Conservation (phyloP, 1,140 invertebrate species). For the Stenopsyche tienmushanensis region DNA sequence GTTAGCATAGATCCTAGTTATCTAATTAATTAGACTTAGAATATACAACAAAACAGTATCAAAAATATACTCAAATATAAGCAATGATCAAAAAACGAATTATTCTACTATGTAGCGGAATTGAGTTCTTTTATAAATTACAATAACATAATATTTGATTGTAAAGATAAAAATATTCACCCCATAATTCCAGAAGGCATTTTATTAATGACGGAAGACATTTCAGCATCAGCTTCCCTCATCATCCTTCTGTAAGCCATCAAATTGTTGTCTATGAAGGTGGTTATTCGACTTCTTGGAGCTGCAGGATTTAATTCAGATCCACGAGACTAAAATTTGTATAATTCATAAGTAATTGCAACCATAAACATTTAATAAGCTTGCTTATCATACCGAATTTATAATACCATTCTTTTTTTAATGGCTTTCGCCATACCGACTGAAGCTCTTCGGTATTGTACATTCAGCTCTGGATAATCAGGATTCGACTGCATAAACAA, state of each 20-base stretch:
- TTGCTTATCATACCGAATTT: too few species aligned
- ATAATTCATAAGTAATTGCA: too few species aligned
- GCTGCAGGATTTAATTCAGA: constrained; percentile 10
- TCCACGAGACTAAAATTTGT: not conserved
- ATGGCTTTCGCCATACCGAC: constrained; percentile 11
- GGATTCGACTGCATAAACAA: constrained; percentile 1
- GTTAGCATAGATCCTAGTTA: not conserved
- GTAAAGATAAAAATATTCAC: constrained; percentile 46
- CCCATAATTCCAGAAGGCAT: constrained; percentile 73
- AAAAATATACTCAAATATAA: constrained; percentile 43
- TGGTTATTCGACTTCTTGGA: constrained; percentile 50
- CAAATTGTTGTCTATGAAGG: constrained; percentile 69
- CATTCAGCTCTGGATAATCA: not conserved
- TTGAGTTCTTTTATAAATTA: too few species aligned
- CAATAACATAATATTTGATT: constrained; percentile 16
- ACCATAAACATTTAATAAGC: too few species aligned
- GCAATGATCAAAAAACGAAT: constrained; percentile 69
- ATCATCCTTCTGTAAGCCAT: constrained; percentile 68
- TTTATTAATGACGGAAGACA: constrained; percentile 71
- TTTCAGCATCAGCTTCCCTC: constrained; percentile 67
- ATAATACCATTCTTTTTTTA: constrained; percentile 13
- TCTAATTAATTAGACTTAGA: constrained; percentile 20
- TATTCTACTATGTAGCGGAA: constrained; percentile 48
- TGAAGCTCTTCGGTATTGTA: constrained; percentile 21
- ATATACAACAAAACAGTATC: too few species aligned